Conservation (phyloP, 53 echinoderm and acorn worm species). For the Hippasteria phrygiana region DNA sequence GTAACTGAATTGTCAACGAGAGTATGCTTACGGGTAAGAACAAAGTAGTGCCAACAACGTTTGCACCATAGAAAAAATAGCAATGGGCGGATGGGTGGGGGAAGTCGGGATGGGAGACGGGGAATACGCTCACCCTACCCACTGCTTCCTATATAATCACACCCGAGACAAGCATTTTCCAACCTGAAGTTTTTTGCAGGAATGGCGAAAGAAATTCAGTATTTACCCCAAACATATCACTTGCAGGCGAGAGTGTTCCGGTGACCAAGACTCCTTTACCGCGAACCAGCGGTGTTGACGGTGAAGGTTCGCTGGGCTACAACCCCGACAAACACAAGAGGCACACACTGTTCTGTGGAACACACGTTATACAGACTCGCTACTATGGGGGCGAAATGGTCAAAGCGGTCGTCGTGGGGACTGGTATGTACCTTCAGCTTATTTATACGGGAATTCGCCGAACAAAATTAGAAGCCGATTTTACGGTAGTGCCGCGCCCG, state of each 20-base stretch:
- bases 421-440: slow-evolving; percentile 60
- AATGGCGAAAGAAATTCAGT: too few relatives aligned
- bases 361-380: slow-evolving; percentile 92
- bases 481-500: too few relatives aligned
- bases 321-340: slow-evolving; percentile 80
- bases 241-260: slow-evolving; percentile 96
- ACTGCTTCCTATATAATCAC: too few relatives aligned
- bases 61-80: too few relatives aligned
- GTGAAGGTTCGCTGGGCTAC: slow-evolving; percentile 54
- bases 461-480: too few relatives aligned
- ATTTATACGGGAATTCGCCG: neutral
- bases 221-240: too few relatives aligned
- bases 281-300: slow-evolving; percentile 64
- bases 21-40: slow-evolving; percentile 81
- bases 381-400: slow-evolving; percentile 83
- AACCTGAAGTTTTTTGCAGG: too few relatives aligned
- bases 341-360: slow-evolving; percentile 93
- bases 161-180: too few relatives aligned
- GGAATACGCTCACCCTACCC: too few relatives aligned
- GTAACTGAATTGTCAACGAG: slow-evolving; percentile 87
- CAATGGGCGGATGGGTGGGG: too few relatives aligned
- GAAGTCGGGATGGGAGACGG: too few relatives aligned
- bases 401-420: slow-evolving; percentile 83
- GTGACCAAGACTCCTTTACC: slow-evolving; percentile 94
- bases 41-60: neutral